Conservation (phyloP, 2,113 vertebrate genomes). For the Sylvia atricapilla region DNA sequence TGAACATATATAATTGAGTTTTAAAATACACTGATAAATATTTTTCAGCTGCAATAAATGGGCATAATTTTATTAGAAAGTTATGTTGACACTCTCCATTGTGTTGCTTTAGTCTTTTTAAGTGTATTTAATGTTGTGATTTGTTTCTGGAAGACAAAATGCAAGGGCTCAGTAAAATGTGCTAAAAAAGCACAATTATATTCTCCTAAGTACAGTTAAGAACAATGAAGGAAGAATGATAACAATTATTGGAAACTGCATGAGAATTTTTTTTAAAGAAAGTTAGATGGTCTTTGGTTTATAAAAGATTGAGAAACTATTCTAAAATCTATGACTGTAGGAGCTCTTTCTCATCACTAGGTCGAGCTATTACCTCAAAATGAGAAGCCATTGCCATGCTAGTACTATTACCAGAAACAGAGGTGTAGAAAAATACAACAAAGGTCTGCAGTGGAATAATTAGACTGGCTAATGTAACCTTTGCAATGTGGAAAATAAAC, state of each 20-base stretch:
- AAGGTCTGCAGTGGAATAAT: not conserved
- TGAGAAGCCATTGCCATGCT: not conserved
- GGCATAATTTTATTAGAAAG: not conserved
- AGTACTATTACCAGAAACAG: not conserved
- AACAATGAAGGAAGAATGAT: not conserved
- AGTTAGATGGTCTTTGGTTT: not conserved
- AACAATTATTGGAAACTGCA: not conserved
- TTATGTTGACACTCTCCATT: not conserved
- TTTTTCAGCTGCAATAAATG: not conserved
- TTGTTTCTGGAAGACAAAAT: not conserved
- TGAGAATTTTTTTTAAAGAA: not conserved
- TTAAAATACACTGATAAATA: not conserved
- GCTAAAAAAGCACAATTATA: not conserved
- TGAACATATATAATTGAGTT: not conserved
- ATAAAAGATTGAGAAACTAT: not conserved
- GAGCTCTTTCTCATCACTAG: slow-evolving; percentile 47
- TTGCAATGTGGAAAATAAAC: not conserved
- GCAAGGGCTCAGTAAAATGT: not conserved
- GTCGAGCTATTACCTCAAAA: slow-evolving; percentile 46
- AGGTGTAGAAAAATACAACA: not conserved
- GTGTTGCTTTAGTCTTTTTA: not conserved
- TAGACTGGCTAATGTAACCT: not conserved
- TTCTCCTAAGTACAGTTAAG: not conserved
- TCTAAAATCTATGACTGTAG: not conserved
- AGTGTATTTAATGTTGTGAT: not conserved